Conservation (phyloP, 2,113 vertebrate species). For the Danionella cerebrum region DNA sequence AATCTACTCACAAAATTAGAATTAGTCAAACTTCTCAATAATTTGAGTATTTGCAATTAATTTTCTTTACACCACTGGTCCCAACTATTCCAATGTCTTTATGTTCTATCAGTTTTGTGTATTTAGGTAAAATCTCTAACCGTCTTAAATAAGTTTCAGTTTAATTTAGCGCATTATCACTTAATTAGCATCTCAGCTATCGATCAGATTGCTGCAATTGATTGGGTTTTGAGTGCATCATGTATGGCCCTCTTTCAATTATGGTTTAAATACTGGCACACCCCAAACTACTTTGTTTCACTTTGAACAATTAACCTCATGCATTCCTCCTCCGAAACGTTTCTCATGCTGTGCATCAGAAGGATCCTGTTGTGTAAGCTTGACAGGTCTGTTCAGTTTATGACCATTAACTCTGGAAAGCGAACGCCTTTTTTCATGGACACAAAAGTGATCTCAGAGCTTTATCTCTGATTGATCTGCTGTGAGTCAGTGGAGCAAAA, state of each 20-base stretch:
- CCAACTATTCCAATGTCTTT: too few species aligned
- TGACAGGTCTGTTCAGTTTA: neutral
- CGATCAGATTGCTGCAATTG: constrained; percentile 16
- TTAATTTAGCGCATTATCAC: neutral
- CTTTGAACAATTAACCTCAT: neutral
- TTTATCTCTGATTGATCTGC: constrained; percentile 31
- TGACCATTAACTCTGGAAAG: neutral
- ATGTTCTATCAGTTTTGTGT: too few species aligned
- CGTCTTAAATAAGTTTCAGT: neutral
- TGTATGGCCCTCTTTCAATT: too few species aligned
- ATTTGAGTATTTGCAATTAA: too few species aligned
- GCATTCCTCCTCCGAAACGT: neutral
- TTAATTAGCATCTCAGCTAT: neutral
- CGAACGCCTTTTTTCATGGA: neutral
- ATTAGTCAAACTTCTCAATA: too few species aligned
- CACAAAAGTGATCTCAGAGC: neutral
- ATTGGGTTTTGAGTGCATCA: neutral
- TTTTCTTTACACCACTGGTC: too few species aligned
- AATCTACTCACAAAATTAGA: too few species aligned
- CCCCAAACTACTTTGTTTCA: neutral
- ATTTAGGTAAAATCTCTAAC: neutral
- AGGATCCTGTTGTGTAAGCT: neutral
- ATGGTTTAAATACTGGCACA: too few species aligned
- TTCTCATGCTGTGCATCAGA: neutral
- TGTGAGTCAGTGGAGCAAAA: constrained; percentile 5